Conservation (phyloP, 1,140 invertebrate species). For the Drosophila auraria region DNA sequence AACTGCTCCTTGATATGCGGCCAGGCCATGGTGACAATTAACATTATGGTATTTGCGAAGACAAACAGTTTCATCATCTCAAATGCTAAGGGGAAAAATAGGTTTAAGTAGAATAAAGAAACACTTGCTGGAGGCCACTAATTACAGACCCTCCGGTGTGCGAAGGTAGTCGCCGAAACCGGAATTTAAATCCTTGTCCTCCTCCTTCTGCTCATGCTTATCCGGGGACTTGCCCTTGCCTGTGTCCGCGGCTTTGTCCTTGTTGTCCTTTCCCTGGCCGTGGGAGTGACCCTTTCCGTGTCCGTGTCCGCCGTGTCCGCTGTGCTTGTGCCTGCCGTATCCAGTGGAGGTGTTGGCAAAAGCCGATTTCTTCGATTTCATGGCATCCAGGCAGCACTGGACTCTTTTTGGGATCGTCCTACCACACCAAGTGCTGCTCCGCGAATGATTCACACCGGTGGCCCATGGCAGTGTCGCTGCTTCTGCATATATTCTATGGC, state of each 20-base stretch:
- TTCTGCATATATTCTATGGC: slow-evolving; percentile 61
- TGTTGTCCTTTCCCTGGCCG: slow-evolving; percentile 35
- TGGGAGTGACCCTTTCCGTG: slow-evolving; percentile 57
- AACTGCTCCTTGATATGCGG: slow-evolving; percentile 76
- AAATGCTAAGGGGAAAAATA: slow-evolving; percentile 50
- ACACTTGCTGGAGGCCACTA: not conserved
- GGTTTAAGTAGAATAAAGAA: not conserved
- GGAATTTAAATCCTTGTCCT: slow-evolving; percentile 80
- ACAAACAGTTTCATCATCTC: slow-evolving; percentile 85
- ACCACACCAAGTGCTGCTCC: slow-evolving; percentile 38
- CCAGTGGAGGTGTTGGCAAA: slow-evolving; percentile 79
- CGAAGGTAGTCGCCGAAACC: slow-evolving; percentile 82
- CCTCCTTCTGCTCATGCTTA: slow-evolving; percentile 52
- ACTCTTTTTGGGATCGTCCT: slow-evolving; percentile 30
- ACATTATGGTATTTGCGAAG: slow-evolving; percentile 79
- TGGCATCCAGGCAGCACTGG: slow-evolving; percentile 50
- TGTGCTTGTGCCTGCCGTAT: slow-evolving; percentile 76
- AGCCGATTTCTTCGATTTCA: slow-evolving; percentile 79
- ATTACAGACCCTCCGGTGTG: slow-evolving; percentile 81
- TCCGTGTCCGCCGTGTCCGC: slow-evolving; percentile 44
- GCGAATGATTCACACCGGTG: slow-evolving; percentile 48
- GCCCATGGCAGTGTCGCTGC: slow-evolving; percentile 19
- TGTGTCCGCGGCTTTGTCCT: slow-evolving; percentile 46
- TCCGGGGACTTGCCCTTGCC: slow-evolving; percentile 37
- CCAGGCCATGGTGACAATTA: slow-evolving; percentile 84